phyloP scores from a whole-genome alignment of 2,888 invertebrate genomes.

The Sepiola atlantica region DNA sequence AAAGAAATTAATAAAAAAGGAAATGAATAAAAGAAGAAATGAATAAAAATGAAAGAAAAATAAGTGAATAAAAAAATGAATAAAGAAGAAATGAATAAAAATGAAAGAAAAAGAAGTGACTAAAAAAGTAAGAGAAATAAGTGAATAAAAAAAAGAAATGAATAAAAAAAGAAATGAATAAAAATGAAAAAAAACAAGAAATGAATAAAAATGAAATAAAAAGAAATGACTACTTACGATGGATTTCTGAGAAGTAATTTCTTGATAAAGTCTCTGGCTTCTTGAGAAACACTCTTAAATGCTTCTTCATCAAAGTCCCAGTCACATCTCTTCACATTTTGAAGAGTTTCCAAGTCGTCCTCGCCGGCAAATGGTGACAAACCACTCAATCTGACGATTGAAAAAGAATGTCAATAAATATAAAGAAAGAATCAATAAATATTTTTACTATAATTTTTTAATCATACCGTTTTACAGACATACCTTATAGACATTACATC shows the following conservation, averaged over 20 bases:
- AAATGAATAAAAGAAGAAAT: too few relatives aligned
- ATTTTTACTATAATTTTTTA: too few relatives aligned
- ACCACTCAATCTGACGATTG: constrained; percentile 86
- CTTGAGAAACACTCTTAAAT: constrained; percentile 94
- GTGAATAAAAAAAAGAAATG: too few relatives aligned
- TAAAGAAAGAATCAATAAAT: not conserved
- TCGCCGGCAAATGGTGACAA: constrained; percentile 99
- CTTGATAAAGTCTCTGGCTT: constrained; percentile 98
- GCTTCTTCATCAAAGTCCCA: constrained; percentile 99
- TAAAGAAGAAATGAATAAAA: too few relatives aligned
- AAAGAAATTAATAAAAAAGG: too few relatives aligned
- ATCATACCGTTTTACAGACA: too few relatives aligned
- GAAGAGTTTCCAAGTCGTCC: constrained; percentile 97
- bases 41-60: too few relatives aligned
- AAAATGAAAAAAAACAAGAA: not conserved
- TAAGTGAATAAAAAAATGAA: not conserved
- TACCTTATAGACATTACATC: too few relatives aligned
- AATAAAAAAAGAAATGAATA: not conserved
- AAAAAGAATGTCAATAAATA: constrained; percentile 17
- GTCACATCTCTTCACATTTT: constrained; percentile 98
- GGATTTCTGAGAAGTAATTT: constrained; percentile 87
- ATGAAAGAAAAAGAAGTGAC: not conserved
- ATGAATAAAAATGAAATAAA: not conserved
- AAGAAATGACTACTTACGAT: constrained; percentile 81
- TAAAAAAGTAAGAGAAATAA: constrained; percentile 56